Conservation (phyloP, 2,888 invertebrate genomes). For the Andrena bicolor region DNA sequence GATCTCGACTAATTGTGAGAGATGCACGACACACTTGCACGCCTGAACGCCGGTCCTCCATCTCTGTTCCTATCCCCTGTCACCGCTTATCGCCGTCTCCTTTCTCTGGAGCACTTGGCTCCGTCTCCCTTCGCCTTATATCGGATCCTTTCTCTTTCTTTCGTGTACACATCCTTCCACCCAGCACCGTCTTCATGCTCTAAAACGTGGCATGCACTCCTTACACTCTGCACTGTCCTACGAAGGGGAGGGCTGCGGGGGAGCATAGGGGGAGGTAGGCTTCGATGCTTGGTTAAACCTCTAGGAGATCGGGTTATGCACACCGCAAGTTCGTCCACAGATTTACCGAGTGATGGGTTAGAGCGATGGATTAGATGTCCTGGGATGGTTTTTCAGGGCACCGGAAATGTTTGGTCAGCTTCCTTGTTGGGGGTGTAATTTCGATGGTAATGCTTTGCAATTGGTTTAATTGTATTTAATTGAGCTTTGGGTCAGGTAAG, state of each 20-base stretch:
- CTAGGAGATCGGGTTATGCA: slow-evolving; percentile 77
- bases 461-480: too few species aligned
- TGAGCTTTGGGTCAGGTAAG: too few species aligned
- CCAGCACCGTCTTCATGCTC: slow-evolving; percentile 62
- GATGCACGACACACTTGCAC: slow-evolving; percentile 83
- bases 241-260: slow-evolving; percentile 44
- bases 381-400: not conserved
- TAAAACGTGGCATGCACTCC: slow-evolving; percentile 68
- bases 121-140: slow-evolving; percentile 41
- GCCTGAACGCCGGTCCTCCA: slow-evolving; percentile 50
- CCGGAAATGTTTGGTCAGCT: not conserved
- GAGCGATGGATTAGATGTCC: slow-evolving; percentile 65
- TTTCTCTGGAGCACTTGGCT: slow-evolving; percentile 18
- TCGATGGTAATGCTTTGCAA: not conserved
- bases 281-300: slow-evolving; percentile 72
- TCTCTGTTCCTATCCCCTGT: slow-evolving; percentile 15
- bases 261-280: slow-evolving; percentile 60
- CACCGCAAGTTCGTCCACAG: slow-evolving; percentile 71
- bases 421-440: not conserved
- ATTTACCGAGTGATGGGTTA: slow-evolving; percentile 72
- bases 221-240: slow-evolving; percentile 62
- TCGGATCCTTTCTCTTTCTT: slow-evolving; percentile 55
- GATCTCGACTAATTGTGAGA: slow-evolving; percentile 84
- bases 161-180: slow-evolving; percentile 50
- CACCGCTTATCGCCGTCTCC: slow-evolving; percentile 12